Conservation (phyloP, 2,113 vertebrate genomes). For the Cephalopholis sonnerati region DNA sequence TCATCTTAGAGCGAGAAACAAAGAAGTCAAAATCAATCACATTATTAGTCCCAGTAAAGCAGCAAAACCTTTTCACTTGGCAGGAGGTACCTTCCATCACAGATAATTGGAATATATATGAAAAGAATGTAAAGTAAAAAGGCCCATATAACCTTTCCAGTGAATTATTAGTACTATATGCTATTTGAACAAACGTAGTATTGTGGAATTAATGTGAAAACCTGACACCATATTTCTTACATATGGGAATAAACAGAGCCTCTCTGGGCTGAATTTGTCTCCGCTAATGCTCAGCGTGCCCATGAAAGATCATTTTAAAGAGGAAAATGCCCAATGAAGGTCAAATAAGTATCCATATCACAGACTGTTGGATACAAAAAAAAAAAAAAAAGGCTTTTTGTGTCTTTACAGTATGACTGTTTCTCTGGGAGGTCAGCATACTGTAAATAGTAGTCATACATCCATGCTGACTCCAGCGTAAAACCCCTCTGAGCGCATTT, state of each 20-base stretch:
- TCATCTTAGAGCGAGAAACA: conserved; percentile 26
- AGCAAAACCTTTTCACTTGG: conserved; percentile 53
- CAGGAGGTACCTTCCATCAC: conserved; percentile 55
- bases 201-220: conserved; percentile 17
- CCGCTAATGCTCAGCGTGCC: not conserved
- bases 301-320: not conserved
- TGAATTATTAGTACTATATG: conserved; percentile 45
- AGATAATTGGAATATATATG: conserved; percentile 62
- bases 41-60: conserved; percentile 49
- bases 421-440: conserved; percentile 66
- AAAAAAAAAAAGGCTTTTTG: too few species aligned
- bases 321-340: not conserved
- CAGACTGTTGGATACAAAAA: conserved; percentile 13
- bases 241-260: not conserved
- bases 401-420: conserved; percentile 32
- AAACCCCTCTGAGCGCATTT: conserved; percentile 74
- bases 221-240: conserved; percentile 2
- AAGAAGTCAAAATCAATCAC: conserved; percentile 54
- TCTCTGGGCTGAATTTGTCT: conserved; percentile 5
- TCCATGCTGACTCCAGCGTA: conserved; percentile 69
- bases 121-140: conserved; percentile 48
- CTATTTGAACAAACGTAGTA: conserved; percentile 28
- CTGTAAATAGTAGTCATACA: conserved; percentile 75
- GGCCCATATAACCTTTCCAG: conserved; percentile 38
- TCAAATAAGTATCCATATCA: conserved; percentile 7